Evolutionary conservation across 2,888 invertebrate genomes (phyloP), one percentile per base, ranked within the genome.

Genomic region (Proisotoma minuta): DNA sequence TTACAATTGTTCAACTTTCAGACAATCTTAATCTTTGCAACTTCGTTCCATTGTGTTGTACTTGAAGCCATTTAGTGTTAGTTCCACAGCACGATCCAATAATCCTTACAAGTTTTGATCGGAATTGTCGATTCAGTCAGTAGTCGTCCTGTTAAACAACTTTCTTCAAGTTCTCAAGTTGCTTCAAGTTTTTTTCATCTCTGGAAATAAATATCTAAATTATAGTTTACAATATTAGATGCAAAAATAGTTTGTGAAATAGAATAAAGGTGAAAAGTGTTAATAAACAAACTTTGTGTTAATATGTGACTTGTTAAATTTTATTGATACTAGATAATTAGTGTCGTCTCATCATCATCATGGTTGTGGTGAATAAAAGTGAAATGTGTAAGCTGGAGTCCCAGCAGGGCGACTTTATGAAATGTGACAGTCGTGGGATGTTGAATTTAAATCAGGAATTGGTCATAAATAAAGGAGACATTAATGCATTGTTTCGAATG

Each of bases 361-460:
- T 51, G 51, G 51, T 66, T 57, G 66, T 62, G 62, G 62, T 63
- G 53, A 66, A 57, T 63, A 62, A 60, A 47, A 24, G 62, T 52
- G 59, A 58, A 20, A 4, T 27, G 24, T 12, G 50, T 24, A 27
- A 51, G 51, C n/a, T 26, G 51, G 51, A 27, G 8, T 51, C 51
- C 28, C 51, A 26, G 28, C 27, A 60, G 62, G 66, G 63, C 23
- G 34, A 8, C 34, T 43, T 43, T 43, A 43, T 20, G 22, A 58
- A 61, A 12, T 63, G 65, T 58, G 68, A 68, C 54, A 63, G 65
- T 28, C 59, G 68, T 51, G 68, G 68, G 49, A 68, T 68, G 59
- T 29, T 68, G 15, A 59, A 64, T 40, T 61, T 68, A 34, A 63
- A 66, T 60, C 65, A 65, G 57, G 58, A 60, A 26, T 26, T 60